phyloP scores from a whole-genome alignment of 2,888 invertebrate species.

The Blomia tropicalis region DNA sequence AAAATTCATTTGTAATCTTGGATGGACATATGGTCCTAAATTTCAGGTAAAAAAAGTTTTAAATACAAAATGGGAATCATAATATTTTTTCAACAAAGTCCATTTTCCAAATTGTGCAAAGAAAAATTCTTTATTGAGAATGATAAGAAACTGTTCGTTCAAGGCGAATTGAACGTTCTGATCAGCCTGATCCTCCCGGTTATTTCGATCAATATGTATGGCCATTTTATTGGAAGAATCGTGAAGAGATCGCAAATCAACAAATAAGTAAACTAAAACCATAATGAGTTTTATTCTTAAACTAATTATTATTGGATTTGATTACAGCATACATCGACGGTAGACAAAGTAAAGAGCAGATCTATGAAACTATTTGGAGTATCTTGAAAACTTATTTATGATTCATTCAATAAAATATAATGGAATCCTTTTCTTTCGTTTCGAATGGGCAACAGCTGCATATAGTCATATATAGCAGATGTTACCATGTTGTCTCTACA shows the following conservation, averaged over 20 bases:
- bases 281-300: too few relatives aligned
- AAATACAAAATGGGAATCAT: too few relatives aligned
- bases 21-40: slow-evolving; percentile 30
- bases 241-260: slow-evolving; percentile 31
- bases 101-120: slow-evolving; percentile 44
- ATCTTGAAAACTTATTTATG: too few relatives aligned
- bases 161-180: slow-evolving; percentile 48
- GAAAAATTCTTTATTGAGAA: slow-evolving; percentile 56
- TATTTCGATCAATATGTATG: slow-evolving; percentile 79
- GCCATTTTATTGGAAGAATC: slow-evolving; percentile 53
- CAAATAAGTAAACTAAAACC: slow-evolving; percentile 1
- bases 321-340: too few relatives aligned
- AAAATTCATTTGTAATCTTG: slow-evolving; percentile 25
- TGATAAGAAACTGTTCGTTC: slow-evolving; percentile 48
- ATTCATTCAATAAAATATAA: not conserved
- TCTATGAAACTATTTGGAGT: too few relatives aligned
- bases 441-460: too few relatives aligned
- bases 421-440: not conserved
- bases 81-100: too few relatives aligned
- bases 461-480: too few relatives aligned
- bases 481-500: too few relatives aligned
- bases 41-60: slow-evolving; percentile 25
- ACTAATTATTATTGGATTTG: too few relatives aligned
- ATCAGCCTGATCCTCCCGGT: slow-evolving; percentile 67
- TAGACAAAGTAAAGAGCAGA: too few relatives aligned